Percentiles rank a stretch among this genome's conserved stretches.
Evolutionary conservation across 35 echinoderm and acorn worm genomes (phyloP).

Genomic region (Ptychodera flava): DNA sequence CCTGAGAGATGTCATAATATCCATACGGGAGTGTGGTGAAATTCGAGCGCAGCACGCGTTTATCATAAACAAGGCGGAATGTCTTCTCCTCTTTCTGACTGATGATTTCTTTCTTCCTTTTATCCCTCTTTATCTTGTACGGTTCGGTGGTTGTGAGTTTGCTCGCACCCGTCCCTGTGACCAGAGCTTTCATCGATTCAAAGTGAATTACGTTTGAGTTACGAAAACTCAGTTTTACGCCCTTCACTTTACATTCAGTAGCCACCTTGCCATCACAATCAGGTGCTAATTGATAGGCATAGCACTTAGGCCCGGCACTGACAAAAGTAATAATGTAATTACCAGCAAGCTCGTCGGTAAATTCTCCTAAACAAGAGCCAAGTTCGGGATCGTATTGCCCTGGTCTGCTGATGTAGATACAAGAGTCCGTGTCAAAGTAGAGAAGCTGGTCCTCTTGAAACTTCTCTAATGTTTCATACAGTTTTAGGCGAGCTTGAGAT

Average conservation of each 20-base stretch:
- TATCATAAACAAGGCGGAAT: background rate
- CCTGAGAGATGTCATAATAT: too few relatives aligned
- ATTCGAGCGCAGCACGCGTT: background rate
- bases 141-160: background rate
- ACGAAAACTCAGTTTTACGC: background rate
- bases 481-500: constrained; percentile 44
- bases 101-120: background rate
- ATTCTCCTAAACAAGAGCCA: constrained; percentile 47
- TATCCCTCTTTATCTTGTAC: background rate
- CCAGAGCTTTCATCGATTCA: background rate
- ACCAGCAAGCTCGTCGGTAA: constrained; percentile 47
- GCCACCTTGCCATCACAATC: background rate
- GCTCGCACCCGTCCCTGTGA: background rate
- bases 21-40: background rate
- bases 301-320: constrained; percentile 42
- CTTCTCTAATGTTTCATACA: constrained; percentile 33
- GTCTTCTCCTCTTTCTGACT: background rate
- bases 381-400: constrained; percentile 17
- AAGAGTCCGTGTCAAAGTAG: constrained; percentile 64
- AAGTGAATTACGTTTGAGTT: constrained; percentile 9
- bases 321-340: constrained; percentile 37
- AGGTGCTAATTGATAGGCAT: constrained; percentile 23
- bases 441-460: constrained; percentile 10
- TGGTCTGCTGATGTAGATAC: constrained; percentile 28
- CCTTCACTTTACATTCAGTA: constrained; percentile 12